A percentile compares a stretch with the other conserved stretches of the same genome.
These are phyloP conservation scores for Drosophila lutescens DNA, from an alignment of 2,888 invertebrate genomes.

Conservation along the genomic window DNA sequence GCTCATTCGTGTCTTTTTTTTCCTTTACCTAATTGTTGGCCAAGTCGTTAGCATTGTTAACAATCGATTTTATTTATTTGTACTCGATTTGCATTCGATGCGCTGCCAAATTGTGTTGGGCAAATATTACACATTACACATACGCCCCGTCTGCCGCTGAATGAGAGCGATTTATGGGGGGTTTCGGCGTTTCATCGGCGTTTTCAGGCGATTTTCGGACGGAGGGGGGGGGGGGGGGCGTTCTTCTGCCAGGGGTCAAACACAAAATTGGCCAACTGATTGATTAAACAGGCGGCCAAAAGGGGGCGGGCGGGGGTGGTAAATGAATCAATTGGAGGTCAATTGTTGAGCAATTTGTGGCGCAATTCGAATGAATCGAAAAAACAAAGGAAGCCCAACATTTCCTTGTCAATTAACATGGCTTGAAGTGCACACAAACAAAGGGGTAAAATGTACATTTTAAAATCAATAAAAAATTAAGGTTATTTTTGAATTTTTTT, in stretches of 20 bases:
- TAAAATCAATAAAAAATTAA: too few relatives aligned
- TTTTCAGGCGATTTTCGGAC: too few relatives aligned
- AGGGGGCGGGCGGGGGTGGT: neutral
- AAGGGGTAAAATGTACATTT: too few relatives aligned
- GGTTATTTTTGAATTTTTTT: too few relatives aligned
- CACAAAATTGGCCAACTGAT: slow-evolving; percentile 39
- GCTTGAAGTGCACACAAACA: neutral
- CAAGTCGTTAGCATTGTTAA: slow-evolving; percentile 38
- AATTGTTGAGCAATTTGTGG: slow-evolving; percentile 49
- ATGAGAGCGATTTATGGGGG: slow-evolving; percentile 16
- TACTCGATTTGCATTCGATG: slow-evolving; percentile 29
- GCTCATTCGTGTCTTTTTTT: neutral
- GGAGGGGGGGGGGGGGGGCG: neutral
- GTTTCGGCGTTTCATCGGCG: too few relatives aligned
- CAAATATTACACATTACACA: slow-evolving; percentile 51
- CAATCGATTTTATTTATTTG: slow-evolving; percentile 43
- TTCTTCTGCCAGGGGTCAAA: slow-evolving; percentile 18
- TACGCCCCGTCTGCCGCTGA: slow-evolving; percentile 23
- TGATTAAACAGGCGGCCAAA: slow-evolving; percentile 17
- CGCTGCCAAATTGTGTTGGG: slow-evolving; percentile 42
- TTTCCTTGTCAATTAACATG: slow-evolving; percentile 40
- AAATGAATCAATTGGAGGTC: slow-evolving; percentile 46
- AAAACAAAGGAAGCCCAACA: slow-evolving; percentile 11
- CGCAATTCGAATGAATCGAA: slow-evolving; percentile 33
- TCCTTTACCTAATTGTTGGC: slow-evolving; percentile 40